These are phyloP conservation scores for Bombus picipes DNA, from an alignment of 1,140 invertebrate species.

Conservation along the genomic window DNA sequence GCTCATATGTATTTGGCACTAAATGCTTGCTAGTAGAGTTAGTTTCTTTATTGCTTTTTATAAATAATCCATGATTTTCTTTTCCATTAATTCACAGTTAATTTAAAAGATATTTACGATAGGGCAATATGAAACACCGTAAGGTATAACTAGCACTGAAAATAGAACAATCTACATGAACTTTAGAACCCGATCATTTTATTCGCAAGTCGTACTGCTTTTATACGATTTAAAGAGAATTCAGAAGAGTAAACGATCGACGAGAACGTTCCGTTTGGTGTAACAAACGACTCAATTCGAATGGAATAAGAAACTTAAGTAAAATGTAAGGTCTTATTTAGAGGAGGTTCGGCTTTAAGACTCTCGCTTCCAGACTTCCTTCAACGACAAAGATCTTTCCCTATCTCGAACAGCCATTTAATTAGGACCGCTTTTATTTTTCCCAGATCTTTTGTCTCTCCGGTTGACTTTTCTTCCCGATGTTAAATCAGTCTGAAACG, in stretches of 20 bases:
- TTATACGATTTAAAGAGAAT: neutral
- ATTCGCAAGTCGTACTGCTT: neutral
- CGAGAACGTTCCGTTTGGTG: neutral
- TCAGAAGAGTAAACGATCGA: neutral
- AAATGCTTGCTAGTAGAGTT: too few species aligned
- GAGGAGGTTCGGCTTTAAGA: constrained; percentile 65
- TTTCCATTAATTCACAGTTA: too few species aligned
- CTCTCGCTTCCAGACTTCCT: constrained; percentile 40
- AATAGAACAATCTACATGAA: neutral
- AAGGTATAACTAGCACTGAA: neutral
- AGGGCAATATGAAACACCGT: too few species aligned
- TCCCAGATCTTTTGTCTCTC: constrained; percentile 70
- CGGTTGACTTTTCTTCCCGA: constrained; percentile 67
- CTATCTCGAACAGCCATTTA: constrained; percentile 72
- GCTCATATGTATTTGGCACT: too few species aligned
- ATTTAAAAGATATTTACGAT: too few species aligned
- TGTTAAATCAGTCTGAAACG: constrained; percentile 55
- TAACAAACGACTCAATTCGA: constrained; percentile 1
- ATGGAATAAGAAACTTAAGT: constrained; percentile 26
- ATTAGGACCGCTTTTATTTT: constrained; percentile 79
- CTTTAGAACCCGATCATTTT: too few species aligned
- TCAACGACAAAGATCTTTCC: constrained; percentile 61
- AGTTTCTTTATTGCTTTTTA: too few species aligned
- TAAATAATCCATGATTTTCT: too few species aligned
- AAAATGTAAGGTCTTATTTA: constrained; percentile 41